Percentiles rank a stretch among this genome's conserved stretches.
phyloP scores from a whole-genome alignment of 2,888 invertebrate species.

The Cryptosula pallasiana region DNA sequence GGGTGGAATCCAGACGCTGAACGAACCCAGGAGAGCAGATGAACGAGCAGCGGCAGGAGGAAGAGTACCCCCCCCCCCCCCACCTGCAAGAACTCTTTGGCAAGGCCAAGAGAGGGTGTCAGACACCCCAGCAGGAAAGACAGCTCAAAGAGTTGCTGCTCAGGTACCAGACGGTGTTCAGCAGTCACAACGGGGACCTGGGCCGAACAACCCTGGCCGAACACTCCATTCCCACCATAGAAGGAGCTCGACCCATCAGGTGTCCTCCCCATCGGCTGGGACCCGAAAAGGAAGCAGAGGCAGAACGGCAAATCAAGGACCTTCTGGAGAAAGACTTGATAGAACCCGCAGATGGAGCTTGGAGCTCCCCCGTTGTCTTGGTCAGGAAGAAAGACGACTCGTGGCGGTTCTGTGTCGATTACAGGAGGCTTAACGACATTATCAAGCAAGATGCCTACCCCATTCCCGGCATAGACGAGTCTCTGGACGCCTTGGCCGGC shows the following conservation, averaged over 20 bases:
- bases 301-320: neutral
- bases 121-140: neutral
- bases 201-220: neutral
- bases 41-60: too few species aligned
- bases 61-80: too few species aligned
- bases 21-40: too few species aligned
- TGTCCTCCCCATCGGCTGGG: neutral
- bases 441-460: slow-evolving; percentile 25
- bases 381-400: slow-evolving; percentile 25
- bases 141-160: neutral
- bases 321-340: neutral
- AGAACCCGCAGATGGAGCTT: slow-evolving; percentile 15
- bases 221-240: neutral
- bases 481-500: slow-evolving; percentile 30
- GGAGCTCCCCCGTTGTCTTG: slow-evolving; percentile 24
- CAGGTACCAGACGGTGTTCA: neutral
- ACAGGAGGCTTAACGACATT: slow-evolving; percentile 22
- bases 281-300: neutral
- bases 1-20: too few species aligned
- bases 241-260: neutral
- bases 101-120: too few species aligned
- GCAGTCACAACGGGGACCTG: neutral
- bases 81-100: too few species aligned
- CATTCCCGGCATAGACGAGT: slow-evolving; percentile 26
- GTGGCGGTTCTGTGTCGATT: slow-evolving; percentile 26